Percentiles rank a stretch among this genome's conserved stretches.
Conservation (phyloP, 1,140 invertebrate species). For the Sycobia sp. region DNA sequence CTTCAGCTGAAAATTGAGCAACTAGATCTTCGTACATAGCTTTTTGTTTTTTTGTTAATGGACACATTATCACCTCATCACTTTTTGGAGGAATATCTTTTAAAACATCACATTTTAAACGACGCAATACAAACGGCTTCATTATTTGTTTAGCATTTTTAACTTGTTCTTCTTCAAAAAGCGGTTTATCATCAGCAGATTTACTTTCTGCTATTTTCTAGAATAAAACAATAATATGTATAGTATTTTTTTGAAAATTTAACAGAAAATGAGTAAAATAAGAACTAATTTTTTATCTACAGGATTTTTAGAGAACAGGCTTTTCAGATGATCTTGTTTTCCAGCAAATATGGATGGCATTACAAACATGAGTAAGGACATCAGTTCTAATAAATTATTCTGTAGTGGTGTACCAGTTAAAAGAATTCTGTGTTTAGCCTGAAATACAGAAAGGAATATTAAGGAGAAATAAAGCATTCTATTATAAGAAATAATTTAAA, state of each 20-base stretch:
- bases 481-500: neutral
- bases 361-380: slow-evolving; percentile 93
- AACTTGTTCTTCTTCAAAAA: slow-evolving; percentile 87
- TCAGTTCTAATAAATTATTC: slow-evolving; percentile 94
- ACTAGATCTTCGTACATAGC: slow-evolving; percentile 77
- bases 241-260: neutral
- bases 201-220: slow-evolving; percentile 58
- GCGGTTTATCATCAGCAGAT: slow-evolving; percentile 65
- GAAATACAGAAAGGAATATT: slow-evolving; percentile 45
- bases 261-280: slow-evolving; percentile 22
- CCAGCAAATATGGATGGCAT: slow-evolving; percentile 93
- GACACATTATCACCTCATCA: slow-evolving; percentile 69
- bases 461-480: no score
- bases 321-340: slow-evolving; percentile 86
- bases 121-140: slow-evolving; percentile 92
- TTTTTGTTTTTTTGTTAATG: slow-evolving; percentile 74
- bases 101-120: slow-evolving; percentile 87
- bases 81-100: slow-evolving; percentile 80
- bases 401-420: slow-evolving; percentile 93
- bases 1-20: slow-evolving; percentile 72
- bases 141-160: slow-evolving; percentile 93
- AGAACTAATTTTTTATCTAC: slow-evolving; percentile 52
- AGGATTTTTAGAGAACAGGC: slow-evolving; percentile 78
- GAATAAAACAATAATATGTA: slow-evolving; percentile 30
- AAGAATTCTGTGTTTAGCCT: slow-evolving; percentile 81